A percentile compares a stretch with the other conserved stretches of the same genome.
phyloP scores from a whole-genome alignment of 2,888 invertebrate genomes.

The Acanthacorydalis orientalis region DNA sequence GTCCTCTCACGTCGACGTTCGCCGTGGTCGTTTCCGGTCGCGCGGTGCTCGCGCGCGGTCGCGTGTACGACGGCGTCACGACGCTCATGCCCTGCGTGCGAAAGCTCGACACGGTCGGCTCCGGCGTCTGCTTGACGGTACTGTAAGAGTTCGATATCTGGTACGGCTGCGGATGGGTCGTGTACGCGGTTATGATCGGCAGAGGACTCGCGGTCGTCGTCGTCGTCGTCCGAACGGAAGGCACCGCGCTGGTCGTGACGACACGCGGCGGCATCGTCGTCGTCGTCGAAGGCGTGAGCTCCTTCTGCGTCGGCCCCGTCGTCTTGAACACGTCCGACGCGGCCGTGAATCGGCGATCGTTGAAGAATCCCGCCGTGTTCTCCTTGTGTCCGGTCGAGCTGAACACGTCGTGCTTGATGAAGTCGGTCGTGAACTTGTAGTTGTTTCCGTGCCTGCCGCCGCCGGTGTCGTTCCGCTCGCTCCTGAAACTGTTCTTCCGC shows the following conservation, averaged over 20 bases:
- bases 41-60: no score
- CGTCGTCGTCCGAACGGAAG: not conserved
- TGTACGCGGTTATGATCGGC: no score
- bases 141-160: not conserved
- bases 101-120: not conserved
- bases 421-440: not conserved
- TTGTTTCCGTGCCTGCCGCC: no score
- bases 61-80: no score
- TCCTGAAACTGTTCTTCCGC: not conserved
- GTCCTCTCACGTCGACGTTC: not conserved
- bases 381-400: not conserved
- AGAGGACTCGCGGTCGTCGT: not conserved
- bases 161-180: no score
- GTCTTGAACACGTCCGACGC: no score
- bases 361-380: not conserved
- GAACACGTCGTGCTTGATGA: not conserved
- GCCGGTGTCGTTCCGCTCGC: no score
- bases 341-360: not conserved
- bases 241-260: not conserved
- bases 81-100: not conserved
- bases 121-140: not conserved
- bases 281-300: not conserved
- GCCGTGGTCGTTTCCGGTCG: no score
- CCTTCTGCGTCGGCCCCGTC: not conserved
- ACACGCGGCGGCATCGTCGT: not conserved